These are phyloP conservation scores for Hydrozoanthus gracilis DNA, from an alignment of 92 coral and sea anemone species.

Conservation along the genomic window DNA sequence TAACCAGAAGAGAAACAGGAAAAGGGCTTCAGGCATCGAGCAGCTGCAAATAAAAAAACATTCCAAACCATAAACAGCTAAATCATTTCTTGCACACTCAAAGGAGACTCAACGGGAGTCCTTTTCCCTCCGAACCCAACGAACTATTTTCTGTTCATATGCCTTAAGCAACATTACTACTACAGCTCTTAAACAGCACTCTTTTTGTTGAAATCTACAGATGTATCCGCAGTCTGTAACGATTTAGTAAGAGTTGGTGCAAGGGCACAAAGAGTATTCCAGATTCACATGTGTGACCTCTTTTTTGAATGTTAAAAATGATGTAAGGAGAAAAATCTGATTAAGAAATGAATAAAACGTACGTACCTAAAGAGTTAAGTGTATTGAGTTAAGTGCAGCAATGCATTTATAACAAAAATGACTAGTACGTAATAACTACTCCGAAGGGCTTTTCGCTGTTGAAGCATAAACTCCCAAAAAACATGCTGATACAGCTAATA, in stretches of 20 bases:
- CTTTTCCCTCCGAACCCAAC: too few relatives aligned
- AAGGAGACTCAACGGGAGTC: too few relatives aligned
- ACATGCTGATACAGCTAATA: not conserved
- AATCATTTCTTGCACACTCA: too few relatives aligned
- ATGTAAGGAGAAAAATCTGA: not conserved
- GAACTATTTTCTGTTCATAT: too few relatives aligned
- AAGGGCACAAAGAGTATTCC: not conserved
- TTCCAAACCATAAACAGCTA: too few relatives aligned
- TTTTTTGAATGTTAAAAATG: not conserved
- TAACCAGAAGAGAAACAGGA: slow-evolving; percentile 15
- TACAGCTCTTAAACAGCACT: too few relatives aligned
- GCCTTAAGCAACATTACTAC: too few relatives aligned
- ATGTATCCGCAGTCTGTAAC: not conserved
- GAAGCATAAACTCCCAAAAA: not conserved
- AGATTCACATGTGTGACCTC: not conserved
- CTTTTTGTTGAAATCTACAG: too few relatives aligned
- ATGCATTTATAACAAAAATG: not conserved
- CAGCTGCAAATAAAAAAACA: slow-evolving; percentile 22
- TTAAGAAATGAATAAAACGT: not conserved
- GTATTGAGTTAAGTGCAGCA: not conserved
- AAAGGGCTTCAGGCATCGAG: not conserved
- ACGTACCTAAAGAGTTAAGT: not conserved
- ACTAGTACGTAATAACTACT: not conserved
- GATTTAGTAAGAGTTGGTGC: not conserved
- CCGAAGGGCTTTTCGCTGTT: not conserved